phyloP scores from a whole-genome alignment of 2,113 vertebrate genomes.

The Poeciliopsis retropinna region DNA sequence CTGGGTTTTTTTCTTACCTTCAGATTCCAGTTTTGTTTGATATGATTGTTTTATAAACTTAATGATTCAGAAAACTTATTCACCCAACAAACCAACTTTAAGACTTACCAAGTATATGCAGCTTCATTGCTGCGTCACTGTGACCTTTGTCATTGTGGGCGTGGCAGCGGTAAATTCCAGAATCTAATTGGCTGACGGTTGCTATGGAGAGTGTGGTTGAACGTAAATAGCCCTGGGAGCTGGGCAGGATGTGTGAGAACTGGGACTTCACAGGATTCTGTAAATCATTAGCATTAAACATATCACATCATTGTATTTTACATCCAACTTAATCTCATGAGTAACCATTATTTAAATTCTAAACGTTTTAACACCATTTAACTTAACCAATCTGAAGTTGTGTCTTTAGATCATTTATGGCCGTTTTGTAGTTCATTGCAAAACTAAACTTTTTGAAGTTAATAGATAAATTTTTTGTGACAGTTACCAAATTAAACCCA shows the following conservation, averaged over 20 bases:
- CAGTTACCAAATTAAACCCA: no score
- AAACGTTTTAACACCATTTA: no score
- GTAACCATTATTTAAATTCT: background rate
- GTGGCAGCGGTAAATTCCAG: constrained; percentile 88
- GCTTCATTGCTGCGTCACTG: constrained; percentile 80
- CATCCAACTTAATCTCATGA: no score
- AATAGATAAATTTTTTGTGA: background rate
- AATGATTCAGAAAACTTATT: no score
- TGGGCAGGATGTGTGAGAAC: constrained; percentile 69
- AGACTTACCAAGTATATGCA: constrained; percentile 87
- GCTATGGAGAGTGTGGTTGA: constrained; percentile 76
- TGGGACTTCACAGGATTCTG: constrained; percentile 57
- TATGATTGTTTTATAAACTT: background rate
- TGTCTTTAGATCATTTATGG: background rate
- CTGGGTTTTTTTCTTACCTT: no score
- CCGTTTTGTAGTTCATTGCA: background rate
- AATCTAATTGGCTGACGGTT: constrained; percentile 85
- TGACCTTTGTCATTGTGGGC: constrained; percentile 87
- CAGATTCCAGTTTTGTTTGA: background rate
- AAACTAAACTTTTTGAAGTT: background rate
- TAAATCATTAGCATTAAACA: background rate
- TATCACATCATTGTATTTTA: background rate
- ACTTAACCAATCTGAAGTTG: no score
- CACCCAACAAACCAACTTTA: background rate
- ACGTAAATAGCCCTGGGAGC: constrained; percentile 67